Conservation (phyloP, 2,797 vertebrate species). For the Centropyge bicolor region DNA sequence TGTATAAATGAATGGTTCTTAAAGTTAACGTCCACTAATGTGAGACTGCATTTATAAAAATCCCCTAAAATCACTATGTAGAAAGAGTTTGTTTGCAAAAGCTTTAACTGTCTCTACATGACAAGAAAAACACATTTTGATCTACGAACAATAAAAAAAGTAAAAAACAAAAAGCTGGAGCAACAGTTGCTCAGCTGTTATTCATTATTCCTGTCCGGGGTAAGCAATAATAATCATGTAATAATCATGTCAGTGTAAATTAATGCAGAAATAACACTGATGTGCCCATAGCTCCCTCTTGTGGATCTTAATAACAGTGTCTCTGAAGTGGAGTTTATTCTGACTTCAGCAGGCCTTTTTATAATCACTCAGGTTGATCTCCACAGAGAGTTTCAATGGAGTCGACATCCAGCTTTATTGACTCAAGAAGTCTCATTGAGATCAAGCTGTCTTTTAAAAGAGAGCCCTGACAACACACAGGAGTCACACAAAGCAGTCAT, state of each 20-base stretch:
- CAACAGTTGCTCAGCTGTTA: background rate
- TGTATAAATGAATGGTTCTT: background rate
- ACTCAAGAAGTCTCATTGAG: background rate
- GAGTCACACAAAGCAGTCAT: background rate
- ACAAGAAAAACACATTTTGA: no score
- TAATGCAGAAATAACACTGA: no score
- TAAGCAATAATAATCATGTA: background rate
- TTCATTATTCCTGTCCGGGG: background rate
- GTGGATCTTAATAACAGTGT: slow-evolving; percentile 47
- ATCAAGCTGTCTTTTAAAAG: background rate
- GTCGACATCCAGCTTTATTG: background rate
- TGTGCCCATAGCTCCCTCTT: slow-evolving; percentile 59
- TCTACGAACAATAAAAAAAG: no score
- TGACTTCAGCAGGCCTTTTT: background rate
- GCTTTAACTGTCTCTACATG: background rate
- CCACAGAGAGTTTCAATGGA: background rate
- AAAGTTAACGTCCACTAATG: background rate
- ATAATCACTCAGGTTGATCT: background rate
- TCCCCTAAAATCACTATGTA: background rate
- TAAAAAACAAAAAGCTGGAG: background rate
- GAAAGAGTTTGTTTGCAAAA: no score
- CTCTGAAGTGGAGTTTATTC: background rate
- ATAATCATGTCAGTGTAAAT: background rate
- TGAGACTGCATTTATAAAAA: background rate
- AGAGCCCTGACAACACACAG: background rate